Evolutionary conservation across 2,888 invertebrate genomes (phyloP).

Genomic region (Neria commutata): DNA sequence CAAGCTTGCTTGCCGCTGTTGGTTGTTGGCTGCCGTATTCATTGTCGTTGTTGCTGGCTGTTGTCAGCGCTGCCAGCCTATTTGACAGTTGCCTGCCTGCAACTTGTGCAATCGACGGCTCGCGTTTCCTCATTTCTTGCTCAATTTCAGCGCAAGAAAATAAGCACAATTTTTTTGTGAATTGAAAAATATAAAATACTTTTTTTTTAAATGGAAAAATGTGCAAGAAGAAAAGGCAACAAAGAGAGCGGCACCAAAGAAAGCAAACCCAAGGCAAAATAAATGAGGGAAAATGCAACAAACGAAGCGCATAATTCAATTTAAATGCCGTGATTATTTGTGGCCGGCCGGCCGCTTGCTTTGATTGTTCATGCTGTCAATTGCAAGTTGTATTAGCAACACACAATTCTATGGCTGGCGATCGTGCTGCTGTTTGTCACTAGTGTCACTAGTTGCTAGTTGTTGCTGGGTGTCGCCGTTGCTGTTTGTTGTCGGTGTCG

Average conservation of each 20-base stretch:
- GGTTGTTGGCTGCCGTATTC: no score
- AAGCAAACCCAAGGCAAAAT: no score
- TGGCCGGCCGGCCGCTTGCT: constrained; percentile 23
- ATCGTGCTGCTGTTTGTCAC: constrained; percentile 1
- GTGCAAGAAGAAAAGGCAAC: neutral
- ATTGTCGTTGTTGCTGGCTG: no score
- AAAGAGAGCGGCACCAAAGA: neutral
- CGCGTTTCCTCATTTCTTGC: no score
- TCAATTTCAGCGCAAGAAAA: neutral
- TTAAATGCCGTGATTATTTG: constrained; percentile 34
- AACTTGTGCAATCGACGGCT: neutral
- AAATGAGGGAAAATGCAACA: constrained; percentile 42
- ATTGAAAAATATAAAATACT: neutral
- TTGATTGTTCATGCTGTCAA: constrained; percentile 2
- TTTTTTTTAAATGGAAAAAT: neutral
- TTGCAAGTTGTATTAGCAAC: constrained; percentile 30
- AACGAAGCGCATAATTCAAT: constrained; percentile 54
- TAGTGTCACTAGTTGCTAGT: constrained; percentile 5
- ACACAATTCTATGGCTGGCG: no score
- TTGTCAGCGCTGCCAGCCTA: neutral
- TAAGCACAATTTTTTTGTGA: neutral
- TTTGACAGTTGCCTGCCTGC: neutral
- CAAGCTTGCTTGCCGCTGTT: neutral
- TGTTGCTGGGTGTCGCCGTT: neutral
- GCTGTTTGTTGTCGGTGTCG: constrained; percentile 14